Conservation (phyloP, 2,797 vertebrate species). For the Triplophysa yarkandensis region DNA sequence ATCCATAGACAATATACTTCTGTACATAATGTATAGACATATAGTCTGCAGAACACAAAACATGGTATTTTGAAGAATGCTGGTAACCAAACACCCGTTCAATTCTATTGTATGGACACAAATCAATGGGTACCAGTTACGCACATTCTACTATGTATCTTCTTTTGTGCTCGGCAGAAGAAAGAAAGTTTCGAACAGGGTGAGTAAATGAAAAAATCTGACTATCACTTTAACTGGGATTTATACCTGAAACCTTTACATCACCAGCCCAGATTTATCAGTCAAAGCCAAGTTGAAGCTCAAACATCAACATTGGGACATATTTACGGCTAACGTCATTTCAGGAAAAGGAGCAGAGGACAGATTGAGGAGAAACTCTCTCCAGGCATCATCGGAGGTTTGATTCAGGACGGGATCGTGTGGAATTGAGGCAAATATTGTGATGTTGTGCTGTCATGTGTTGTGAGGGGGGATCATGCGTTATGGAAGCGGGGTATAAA, state of each 20-base stretch:
- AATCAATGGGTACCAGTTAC: too few relatives aligned
- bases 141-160: too few relatives aligned
- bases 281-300: not conserved
- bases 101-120: too few relatives aligned
- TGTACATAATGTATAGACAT: too few relatives aligned
- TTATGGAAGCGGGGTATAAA: conserved; percentile 59
- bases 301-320: not conserved
- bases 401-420: conserved; percentile 3
- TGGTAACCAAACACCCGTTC: too few relatives aligned
- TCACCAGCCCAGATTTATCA: not conserved
- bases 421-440: conserved; percentile 45
- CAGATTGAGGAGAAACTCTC: conserved; percentile 43
- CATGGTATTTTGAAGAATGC: too few relatives aligned
- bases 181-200: too few relatives aligned
- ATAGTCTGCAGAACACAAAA: too few relatives aligned
- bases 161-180: too few relatives aligned
- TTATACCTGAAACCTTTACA: not conserved
- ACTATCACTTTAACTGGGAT: not conserved
- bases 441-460: conserved; percentile 61
- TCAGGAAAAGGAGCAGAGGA: conserved; percentile 23
- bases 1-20: not conserved
- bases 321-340: not conserved
- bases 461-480: conserved; percentile 51
- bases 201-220: too few relatives aligned
- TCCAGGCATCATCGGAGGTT: conserved; percentile 22